These are phyloP conservation scores for Syritta pipiens DNA, from an alignment of 2,888 invertebrate genomes.

Conservation along the genomic window DNA sequence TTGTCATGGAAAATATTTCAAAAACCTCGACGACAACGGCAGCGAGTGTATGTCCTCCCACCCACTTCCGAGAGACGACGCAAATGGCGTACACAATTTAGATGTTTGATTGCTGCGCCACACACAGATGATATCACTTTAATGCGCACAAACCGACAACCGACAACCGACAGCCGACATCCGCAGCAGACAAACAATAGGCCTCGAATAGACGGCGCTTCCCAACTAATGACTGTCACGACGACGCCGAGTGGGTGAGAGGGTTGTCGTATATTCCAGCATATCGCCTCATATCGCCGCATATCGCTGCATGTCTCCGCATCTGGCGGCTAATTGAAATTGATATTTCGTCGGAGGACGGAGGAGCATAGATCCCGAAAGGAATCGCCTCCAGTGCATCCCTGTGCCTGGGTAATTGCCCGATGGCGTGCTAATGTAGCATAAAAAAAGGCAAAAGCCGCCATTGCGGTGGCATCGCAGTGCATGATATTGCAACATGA, in stretches of 20 bases:
- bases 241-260: too few species aligned
- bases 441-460: conserved; percentile 47
- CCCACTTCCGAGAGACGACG: not conserved
- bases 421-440: conserved; percentile 55
- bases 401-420: conserved; percentile 39
- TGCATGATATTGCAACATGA: conserved; percentile 28
- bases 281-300: too few species aligned
- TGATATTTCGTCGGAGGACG: conserved; percentile 31
- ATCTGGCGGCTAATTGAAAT: conserved; percentile 50
- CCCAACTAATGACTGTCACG: not conserved
- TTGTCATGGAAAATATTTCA: conserved; percentile 1
- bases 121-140: not conserved
- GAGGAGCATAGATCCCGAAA: not conserved
- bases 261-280: too few species aligned
- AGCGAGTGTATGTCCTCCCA: not conserved
- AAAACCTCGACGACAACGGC: not conserved
- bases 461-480: not conserved
- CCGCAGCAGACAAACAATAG: not conserved
- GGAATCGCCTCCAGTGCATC: not conserved
- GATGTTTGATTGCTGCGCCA: conserved; percentile 4
- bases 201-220: not conserved
- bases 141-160: not conserved
- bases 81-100: not conserved
- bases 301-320: too few species aligned
- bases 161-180: not conserved